Conservation (phyloP, 2,797 vertebrate species). For the Parauchenoglanis ngamensis region DNA sequence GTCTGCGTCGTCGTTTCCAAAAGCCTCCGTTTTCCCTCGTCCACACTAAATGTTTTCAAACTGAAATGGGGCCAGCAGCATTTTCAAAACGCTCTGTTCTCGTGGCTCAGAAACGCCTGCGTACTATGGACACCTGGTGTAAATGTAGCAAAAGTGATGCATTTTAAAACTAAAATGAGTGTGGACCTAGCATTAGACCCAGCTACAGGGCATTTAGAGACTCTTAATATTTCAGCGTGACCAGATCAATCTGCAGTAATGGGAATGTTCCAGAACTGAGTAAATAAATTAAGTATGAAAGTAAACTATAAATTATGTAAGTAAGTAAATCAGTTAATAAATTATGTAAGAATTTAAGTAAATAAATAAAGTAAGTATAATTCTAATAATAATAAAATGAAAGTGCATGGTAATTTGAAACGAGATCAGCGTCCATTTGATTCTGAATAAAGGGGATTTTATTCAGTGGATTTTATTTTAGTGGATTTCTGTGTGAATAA, state of each 20-base stretch:
- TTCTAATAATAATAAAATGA: not conserved
- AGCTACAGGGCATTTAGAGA: not conserved
- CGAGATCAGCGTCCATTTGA: not conserved
- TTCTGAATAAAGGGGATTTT: not conserved
- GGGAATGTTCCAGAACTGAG: not conserved
- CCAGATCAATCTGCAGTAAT: not conserved
- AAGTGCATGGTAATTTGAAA: not conserved
- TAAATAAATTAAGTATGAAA: not conserved
- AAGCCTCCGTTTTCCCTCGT: no score
- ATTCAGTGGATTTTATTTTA: no score
- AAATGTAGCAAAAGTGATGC: no score
- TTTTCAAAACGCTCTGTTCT: no score
- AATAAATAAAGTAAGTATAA: not conserved
- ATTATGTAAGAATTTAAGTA: not conserved
- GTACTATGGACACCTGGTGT: no score
- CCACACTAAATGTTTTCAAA: no score
- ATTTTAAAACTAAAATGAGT: no score
- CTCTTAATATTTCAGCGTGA: not conserved
- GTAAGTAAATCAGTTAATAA: not conserved
- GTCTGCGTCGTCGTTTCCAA: no score
- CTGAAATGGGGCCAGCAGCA: no score
- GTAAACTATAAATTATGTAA: not conserved
- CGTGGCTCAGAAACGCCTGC: no score
- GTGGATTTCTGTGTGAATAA: not conserved
- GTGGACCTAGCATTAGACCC: not conserved